These are phyloP conservation scores for Pteronotus mesoamericanus DNA, from an alignment of 2,797 vertebrate species.

Conservation along the genomic window DNA sequence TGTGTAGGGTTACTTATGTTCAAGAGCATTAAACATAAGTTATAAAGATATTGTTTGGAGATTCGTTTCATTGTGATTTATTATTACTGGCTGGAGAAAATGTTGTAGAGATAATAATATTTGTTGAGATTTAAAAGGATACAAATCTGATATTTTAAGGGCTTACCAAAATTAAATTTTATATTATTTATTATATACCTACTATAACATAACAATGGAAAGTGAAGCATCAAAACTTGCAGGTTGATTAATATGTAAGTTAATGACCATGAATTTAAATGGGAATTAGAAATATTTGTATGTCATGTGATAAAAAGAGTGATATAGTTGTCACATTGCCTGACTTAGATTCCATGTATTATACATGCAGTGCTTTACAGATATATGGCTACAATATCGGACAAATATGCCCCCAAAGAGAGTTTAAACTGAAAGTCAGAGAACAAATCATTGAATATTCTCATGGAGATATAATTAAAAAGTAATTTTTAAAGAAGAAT, in stretches of 20 bases:
- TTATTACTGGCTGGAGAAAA: not conserved
- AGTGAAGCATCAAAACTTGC: conserved; percentile 56
- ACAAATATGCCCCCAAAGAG: not conserved
- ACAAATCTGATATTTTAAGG: conserved; percentile 61
- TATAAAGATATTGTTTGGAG: conserved; percentile 3
- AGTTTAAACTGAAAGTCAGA: not conserved
- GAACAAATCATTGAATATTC: not conserved
- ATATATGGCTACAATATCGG: not conserved
- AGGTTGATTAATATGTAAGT: conserved; percentile 34
- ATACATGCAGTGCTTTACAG: not conserved
- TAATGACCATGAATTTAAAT: conserved; percentile 37
- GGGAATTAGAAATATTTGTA: conserved; percentile 31
- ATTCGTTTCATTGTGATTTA: not conserved
- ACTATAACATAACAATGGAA: conserved; percentile 43
- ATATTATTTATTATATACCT: conserved; percentile 37
- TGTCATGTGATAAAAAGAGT: not conserved
- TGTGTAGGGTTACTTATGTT: not conserved
- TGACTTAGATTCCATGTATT: not conserved
- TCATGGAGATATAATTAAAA: not conserved
- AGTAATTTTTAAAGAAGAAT: not conserved
- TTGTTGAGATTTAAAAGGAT: conserved; percentile 42
- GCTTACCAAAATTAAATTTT: conserved; percentile 51
- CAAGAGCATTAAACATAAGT: conserved; percentile 3
- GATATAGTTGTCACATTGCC: conserved; percentile 14
- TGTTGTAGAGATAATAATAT: conserved; percentile 11